Percentiles rank a stretch among this genome's conserved stretches.
These are phyloP conservation scores for Reinhardtius hippoglossoides DNA, from an alignment of 2,113 vertebrate species.

Conservation along the genomic window DNA sequence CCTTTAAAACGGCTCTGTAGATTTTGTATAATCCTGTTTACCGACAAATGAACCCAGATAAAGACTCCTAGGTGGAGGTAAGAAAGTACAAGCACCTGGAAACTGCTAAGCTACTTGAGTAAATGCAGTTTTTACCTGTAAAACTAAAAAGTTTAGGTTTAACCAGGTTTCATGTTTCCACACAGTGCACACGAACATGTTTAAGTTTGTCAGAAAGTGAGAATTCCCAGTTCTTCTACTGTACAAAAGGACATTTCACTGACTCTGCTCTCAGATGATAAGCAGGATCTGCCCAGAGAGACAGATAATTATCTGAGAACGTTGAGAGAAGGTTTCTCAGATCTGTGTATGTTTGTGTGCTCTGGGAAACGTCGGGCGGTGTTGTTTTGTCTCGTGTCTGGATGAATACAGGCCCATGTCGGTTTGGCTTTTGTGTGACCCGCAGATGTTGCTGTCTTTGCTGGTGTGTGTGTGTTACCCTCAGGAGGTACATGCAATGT, in stretches of 20 bases:
- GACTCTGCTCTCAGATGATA: slow-evolving; percentile 24
- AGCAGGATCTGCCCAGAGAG: slow-evolving; percentile 24
- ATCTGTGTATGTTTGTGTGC: slow-evolving; percentile 8
- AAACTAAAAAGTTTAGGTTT: too few species aligned
- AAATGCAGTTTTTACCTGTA: too few species aligned
- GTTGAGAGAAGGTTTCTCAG: slow-evolving; percentile 18
- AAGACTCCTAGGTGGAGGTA: too few species aligned
- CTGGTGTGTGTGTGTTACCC: slow-evolving; percentile 5
- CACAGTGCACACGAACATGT: too few species aligned
- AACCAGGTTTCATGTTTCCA: neutral
- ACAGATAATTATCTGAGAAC: slow-evolving; percentile 34
- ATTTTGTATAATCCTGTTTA: too few species aligned
- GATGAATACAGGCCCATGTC: slow-evolving; percentile 35
- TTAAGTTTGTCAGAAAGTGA: neutral
- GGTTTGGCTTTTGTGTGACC: slow-evolving; percentile 57
- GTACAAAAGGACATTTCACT: slow-evolving; percentile 15
- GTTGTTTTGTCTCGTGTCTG: slow-evolving; percentile 63
- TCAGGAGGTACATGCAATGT: slow-evolving; percentile 4
- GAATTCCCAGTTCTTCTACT: slow-evolving; percentile 9
- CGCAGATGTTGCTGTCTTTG: slow-evolving; percentile 34
- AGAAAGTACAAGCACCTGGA: too few species aligned
- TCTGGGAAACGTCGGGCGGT: neutral
- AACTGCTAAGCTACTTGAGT: too few species aligned
- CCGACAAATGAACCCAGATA: too few species aligned
- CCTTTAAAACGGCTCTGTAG: too few species aligned